Evolutionary conservation across 92 coral and sea anemone species (phyloP).

Genomic region (Epizoanthus illoricatus): DNA sequence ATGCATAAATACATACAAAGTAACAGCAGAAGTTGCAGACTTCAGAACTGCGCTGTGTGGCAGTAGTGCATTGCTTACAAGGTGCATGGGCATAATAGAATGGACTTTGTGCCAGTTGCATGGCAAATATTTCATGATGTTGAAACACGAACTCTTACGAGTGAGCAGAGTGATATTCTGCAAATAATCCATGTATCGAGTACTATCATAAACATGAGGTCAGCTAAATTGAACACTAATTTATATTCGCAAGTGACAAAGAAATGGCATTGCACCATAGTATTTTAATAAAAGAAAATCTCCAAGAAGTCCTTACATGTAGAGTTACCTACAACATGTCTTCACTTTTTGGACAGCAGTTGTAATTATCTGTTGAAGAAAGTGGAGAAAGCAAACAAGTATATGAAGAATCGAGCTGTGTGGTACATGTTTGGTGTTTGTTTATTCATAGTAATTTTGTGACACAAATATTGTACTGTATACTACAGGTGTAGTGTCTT

Average conservation of each 20-base stretch:
- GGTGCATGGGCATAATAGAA: slow-evolving; percentile 8
- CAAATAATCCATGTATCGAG: slow-evolving; percentile 13
- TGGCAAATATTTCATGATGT: slow-evolving; percentile 18
- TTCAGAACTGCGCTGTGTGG: slow-evolving; percentile 11
- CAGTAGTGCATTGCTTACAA: background rate
- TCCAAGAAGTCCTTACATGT: slow-evolving; percentile 2
- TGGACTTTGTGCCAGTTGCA: slow-evolving; percentile 21
- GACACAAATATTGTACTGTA: background rate
- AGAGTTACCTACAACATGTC: background rate
- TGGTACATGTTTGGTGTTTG: slow-evolving; percentile 7
- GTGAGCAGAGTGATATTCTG: background rate
- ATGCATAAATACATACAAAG: slow-evolving; percentile 31
- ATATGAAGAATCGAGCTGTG: background rate
- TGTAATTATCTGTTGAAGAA: slow-evolving; percentile 3
- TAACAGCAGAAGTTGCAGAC: background rate
- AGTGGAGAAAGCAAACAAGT: background rate
- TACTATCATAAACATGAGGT: slow-evolving; percentile 27
- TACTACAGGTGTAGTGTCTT: background rate
- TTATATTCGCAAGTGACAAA: slow-evolving; percentile 29
- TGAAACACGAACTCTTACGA: slow-evolving; percentile 1
- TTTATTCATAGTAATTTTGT: background rate
- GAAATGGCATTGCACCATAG: slow-evolving; percentile 20
- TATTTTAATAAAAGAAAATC: slow-evolving; percentile 36
- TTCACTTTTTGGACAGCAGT: background rate
- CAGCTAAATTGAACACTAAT: slow-evolving; percentile 33